Evolutionary conservation across 23 tunicate genomes (phyloP).

Genomic region (Clavelina lepadiformis): DNA sequence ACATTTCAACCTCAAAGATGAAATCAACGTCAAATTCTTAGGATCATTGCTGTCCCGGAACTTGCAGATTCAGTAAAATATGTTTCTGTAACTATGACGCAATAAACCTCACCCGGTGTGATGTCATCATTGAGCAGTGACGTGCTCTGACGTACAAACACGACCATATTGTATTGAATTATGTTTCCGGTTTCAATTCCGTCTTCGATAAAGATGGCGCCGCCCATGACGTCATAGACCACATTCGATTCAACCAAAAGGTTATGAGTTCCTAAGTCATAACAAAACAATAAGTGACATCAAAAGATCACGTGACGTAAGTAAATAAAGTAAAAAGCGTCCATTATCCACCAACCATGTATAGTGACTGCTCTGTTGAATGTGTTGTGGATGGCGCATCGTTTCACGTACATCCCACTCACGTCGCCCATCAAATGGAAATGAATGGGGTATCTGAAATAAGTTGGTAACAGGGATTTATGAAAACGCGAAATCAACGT

Average conservation of each 20-base stretch:
- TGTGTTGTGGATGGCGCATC: constrained; percentile 73
- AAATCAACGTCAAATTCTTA: too few relatives aligned
- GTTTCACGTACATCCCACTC: constrained; percentile 39
- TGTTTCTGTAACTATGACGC: too few relatives aligned
- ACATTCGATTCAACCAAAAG: constrained; percentile 70
- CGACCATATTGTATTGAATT: constrained; percentile 68
- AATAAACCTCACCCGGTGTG: constrained; percentile 39
- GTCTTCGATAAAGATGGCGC: constrained; percentile 82
- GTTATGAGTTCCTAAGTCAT: constrained; percentile 50
- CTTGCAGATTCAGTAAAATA: too few relatives aligned
- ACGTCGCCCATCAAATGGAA: constrained; percentile 82
- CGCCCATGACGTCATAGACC: constrained; percentile 75
- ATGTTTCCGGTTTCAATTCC: constrained; percentile 74
- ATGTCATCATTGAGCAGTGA: constrained; percentile 79
- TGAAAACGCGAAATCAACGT: too few relatives aligned
- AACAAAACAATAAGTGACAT: not conserved
- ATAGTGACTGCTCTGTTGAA: constrained; percentile 84
- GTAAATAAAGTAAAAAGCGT: too few relatives aligned
- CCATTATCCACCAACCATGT: constrained; percentile 52
- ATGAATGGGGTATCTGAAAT: constrained; percentile 69
- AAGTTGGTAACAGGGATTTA: too few relatives aligned
- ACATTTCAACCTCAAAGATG: too few relatives aligned
- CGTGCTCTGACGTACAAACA: constrained; percentile 69
- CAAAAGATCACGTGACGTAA: too few relatives aligned
- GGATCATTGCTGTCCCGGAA: too few relatives aligned